Percentiles rank a stretch among this genome's conserved stretches.
Evolutionary conservation across 2,113 vertebrate species (phyloP).

Genomic region (Sciurus niger): DNA sequence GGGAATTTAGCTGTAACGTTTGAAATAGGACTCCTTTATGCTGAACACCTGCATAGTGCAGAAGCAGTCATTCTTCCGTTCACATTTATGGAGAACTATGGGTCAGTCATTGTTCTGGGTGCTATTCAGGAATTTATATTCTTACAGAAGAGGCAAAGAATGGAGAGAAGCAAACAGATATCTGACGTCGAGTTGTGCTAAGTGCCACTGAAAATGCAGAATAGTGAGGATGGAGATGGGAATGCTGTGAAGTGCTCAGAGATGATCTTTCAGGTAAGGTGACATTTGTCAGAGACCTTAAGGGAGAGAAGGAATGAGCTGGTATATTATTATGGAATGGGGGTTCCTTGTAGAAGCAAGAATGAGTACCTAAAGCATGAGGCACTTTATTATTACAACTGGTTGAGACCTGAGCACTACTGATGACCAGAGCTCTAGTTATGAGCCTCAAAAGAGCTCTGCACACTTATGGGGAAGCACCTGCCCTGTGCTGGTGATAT

Average conservation of each 20-base stretch:
- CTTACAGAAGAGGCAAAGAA: background rate
- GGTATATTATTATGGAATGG: too few species aligned
- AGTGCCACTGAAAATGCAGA: background rate
- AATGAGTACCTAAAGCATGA: background rate
- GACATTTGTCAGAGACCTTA: background rate
- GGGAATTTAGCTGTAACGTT: background rate
- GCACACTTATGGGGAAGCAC: background rate
- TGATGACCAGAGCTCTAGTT: background rate
- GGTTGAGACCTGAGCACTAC: background rate
- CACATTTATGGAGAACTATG: background rate
- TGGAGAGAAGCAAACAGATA: background rate
- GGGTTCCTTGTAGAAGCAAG: background rate
- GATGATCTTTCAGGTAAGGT: background rate
- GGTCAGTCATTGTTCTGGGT: background rate
- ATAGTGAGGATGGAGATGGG: background rate
- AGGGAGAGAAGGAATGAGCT: background rate
- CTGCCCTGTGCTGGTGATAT: background rate
- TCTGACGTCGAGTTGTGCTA: background rate
- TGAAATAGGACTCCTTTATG: background rate
- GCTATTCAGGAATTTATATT: background rate
- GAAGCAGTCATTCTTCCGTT: background rate
- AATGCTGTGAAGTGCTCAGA: background rate
- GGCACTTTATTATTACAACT: background rate
- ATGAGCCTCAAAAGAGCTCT: background rate
- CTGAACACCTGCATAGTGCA: background rate